Percentiles rank a stretch among this genome's conserved stretches.
These are phyloP conservation scores for Nebria ingens DNA, from an alignment of 1,140 invertebrate genomes.

Conservation along the genomic window DNA sequence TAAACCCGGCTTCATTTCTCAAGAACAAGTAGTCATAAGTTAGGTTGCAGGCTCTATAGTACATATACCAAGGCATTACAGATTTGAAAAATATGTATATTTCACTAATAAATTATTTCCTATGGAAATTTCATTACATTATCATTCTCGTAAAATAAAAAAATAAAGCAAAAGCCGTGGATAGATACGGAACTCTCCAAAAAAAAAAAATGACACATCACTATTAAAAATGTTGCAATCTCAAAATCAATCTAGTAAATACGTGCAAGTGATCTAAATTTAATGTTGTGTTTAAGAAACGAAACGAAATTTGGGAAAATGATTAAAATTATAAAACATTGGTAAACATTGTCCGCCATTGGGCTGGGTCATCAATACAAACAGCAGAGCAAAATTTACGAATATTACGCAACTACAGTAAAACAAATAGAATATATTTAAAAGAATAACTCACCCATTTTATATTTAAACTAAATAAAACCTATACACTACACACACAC, in stretches of 20 bases:
- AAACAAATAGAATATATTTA: neutral
- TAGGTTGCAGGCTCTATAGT: too few species aligned
- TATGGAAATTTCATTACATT: too few species aligned
- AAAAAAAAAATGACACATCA: neutral
- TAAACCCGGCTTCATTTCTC: too few species aligned
- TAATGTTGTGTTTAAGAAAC: too few species aligned
- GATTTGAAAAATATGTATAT: too few species aligned
- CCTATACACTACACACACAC: neutral
- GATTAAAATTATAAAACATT: neutral
- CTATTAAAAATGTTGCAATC: neutral
- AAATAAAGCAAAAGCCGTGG: too few species aligned
- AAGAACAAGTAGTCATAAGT: too few species aligned
- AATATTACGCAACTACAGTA: neutral
- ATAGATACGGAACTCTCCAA: too few species aligned
- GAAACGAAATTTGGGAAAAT: neutral
- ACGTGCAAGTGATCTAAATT: neutral
- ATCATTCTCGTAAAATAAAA: too few species aligned
- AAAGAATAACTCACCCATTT: neutral
- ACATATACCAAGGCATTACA: too few species aligned
- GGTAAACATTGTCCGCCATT: slow-evolving; percentile 4
- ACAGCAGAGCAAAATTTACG: neutral
- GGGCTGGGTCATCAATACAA: neutral
- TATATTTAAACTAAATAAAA: neutral
- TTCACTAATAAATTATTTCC: too few species aligned
- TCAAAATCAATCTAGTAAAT: neutral